Conservation (phyloP, 2,888 invertebrate species). For the Anthrax anthrax region DNA sequence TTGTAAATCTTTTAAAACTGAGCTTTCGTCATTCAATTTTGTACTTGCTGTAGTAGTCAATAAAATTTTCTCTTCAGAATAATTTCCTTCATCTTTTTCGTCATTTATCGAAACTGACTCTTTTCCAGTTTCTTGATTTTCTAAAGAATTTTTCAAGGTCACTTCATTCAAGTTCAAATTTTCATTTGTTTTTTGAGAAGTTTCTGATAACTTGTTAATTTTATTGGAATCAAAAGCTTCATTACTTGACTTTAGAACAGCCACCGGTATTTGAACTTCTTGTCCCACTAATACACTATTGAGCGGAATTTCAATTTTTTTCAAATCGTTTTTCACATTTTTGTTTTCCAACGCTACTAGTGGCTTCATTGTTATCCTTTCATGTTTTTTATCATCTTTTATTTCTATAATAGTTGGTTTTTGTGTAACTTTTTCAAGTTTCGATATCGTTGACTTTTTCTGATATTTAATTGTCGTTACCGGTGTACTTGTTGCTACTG, state of each 20-base stretch:
- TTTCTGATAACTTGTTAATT: too few species aligned
- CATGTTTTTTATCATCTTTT: background rate
- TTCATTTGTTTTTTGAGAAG: too few species aligned
- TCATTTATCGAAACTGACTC: background rate
- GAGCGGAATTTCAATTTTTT: background rate
- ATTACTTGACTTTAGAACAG: too few species aligned
- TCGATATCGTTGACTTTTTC: background rate
- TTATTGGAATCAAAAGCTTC: too few species aligned
- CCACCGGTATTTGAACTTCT: too few species aligned
- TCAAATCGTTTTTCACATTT: background rate
- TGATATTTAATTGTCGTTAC: background rate
- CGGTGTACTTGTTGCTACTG: background rate
- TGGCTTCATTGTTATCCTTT: constrained; percentile 8
- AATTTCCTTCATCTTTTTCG: background rate
- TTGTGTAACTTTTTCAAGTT: constrained; percentile 2
- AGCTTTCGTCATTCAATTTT: too few species aligned
- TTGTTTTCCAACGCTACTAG: constrained; percentile 3
- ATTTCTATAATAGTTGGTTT: constrained; percentile 15
- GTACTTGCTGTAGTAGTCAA: too few species aligned
- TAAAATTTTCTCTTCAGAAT: background rate
- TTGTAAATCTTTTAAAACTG: too few species aligned
- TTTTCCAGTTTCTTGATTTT: background rate
- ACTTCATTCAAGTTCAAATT: too few species aligned
- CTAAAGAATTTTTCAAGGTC: background rate
- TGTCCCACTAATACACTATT: background rate